Base-by-base conservation (phyloP, 2,888 invertebrate species). In the Sinotaia quadrata region DNA sequence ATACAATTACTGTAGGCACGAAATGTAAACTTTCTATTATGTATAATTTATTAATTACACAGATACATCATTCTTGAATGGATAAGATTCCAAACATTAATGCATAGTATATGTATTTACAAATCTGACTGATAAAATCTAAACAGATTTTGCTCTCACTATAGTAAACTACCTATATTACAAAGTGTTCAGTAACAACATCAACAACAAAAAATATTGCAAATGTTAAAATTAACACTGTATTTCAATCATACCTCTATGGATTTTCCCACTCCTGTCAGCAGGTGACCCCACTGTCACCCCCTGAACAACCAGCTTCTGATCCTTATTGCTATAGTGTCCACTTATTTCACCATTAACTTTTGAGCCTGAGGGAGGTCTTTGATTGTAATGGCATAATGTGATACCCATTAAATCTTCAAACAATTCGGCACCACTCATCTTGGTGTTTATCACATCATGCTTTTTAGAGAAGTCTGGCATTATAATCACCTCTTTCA, bases 251-350 rank as follows among this genome's bases (percentile, higher is more conserved):
- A 56, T 73, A 83, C 83, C 83, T 79, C 82, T 81, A 57, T 81
- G 78, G 59, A 84, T 78, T 52, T 77, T 76, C 1, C 77, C 77
- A 65, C 75, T 80, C 24, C 74, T 72, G 58, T 81, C 77, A 24
- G 83, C 80, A 44, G 76, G 70, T 58, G 79, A 79, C n/a, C 79
- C 77, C 8, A 72, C 67, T 33, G 77, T 68, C 1, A 84, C 80
- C 58, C 76, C 79, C 47, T 84, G 83, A 15, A 84, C 83, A 33
- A 84, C 81, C 18, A 84, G 70, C 58, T 81, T 84, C 41, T 81
- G 75, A 33, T 81, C 81, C 47, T 77, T 74, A 15, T 74, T 62
- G 1, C 75, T 69, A 41, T 75, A 76, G n/a, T 74, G 56, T 7
- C 66, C 57, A 21, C 33, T 56, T 10, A 34, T 27, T 10, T 34